Evolutionary conservation across 2,888 invertebrate genomes (phyloP), one percentile per base, ranked within the genome.

Genomic region (Podotricha telesiphe): DNA sequence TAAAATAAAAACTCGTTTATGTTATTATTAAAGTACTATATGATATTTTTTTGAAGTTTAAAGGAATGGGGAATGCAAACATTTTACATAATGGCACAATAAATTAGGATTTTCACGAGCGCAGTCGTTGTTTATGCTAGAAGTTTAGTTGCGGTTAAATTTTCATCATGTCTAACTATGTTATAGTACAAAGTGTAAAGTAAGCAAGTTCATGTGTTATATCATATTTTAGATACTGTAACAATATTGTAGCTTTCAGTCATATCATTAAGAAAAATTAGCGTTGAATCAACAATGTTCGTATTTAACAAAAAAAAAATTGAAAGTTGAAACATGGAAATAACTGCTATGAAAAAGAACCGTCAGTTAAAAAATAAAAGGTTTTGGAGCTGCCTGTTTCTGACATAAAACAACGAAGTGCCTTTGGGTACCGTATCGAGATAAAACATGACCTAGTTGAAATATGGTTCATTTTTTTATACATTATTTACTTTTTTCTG

Each of bases 81-180:
- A 53, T 69, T 69, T 59, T 61, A 69, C 61, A 53, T 53, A 65
- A 65, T 65, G 65, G 47, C 61, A 48, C 61, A 45, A 69, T 69
- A 65, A 53, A 65, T 69, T 69, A 55, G 48, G 65, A 69, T 65
- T 65, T 53, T 65, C 22, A 65, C 37, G n/a, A 61, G 53, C 47
- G 40, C 48, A 22, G 61, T 58, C 22, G 28, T 53, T 69, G 65
- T 65, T 69, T 61, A 69, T 65, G 58, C 59, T 47, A 47, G 50
- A 69, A 69, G 61, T 69, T 69, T 20, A 48, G 65, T 55, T 45
- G 47, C 47, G 55, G 53, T 55, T 61, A 69, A 61, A 61, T 62
- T 69, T 65, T 65, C 59, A 65, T 53, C 50, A 61, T 61, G 61
- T 61, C 56, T 55, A 37, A 34, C 19, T 19, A n/a, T 42, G n/a